phyloP scores from a whole-genome alignment of 2,797 vertebrate genomes.

The Microchirus variegatus region DNA sequence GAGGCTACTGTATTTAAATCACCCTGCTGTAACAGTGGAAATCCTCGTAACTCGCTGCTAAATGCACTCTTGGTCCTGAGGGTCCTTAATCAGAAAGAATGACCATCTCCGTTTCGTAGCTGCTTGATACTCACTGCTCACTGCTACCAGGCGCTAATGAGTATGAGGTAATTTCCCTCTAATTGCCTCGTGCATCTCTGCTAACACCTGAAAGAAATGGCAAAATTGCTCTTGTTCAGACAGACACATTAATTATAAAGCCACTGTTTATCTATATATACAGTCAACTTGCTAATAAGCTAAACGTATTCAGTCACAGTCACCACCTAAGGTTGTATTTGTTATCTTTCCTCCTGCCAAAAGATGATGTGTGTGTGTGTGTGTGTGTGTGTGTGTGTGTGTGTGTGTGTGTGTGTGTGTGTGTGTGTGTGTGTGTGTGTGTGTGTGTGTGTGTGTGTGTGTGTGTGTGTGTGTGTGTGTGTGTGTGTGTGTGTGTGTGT shows the following conservation, averaged over 20 bases:
- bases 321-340: background rate
- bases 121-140: constrained; percentile 10
- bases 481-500: too few relatives aligned
- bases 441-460: too few relatives aligned
- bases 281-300: constrained; percentile 3
- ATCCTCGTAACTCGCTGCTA: background rate
- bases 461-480: too few relatives aligned
- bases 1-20: background rate
- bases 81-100: constrained; percentile 16
- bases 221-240: constrained; percentile 5
- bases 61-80: background rate
- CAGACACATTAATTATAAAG: background rate
- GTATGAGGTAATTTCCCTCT: constrained; percentile 17
- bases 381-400: too few relatives aligned
- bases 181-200: constrained; percentile 30
- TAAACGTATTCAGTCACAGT: constrained; percentile 9
- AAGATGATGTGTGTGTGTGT: too few relatives aligned
- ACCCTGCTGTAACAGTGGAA: background rate
- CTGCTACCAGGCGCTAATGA: constrained; percentile 21
- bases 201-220: constrained; percentile 7
- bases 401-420: too few relatives aligned
- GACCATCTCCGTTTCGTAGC: constrained; percentile 13
- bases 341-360: background rate
- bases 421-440: too few relatives aligned
- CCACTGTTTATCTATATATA: background rate